These are phyloP conservation scores for Oasisia sp. DNA, from an alignment of 2,888 invertebrate species.

Conservation along the genomic window DNA sequence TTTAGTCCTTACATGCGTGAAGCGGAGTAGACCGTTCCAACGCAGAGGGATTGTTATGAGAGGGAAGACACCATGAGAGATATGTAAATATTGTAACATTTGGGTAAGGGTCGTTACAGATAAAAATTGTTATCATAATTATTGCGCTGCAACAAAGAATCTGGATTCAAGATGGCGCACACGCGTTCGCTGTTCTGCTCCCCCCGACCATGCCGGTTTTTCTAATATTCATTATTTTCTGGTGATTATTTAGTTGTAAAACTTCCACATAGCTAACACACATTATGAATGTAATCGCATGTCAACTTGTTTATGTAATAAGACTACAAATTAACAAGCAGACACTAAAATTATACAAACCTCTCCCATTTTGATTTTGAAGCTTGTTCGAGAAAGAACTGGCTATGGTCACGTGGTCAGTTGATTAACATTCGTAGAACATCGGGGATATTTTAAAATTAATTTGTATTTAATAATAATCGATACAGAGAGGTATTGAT, in stretches of 20 bases:
- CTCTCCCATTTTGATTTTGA: conserved; percentile 13
- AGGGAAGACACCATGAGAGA: background rate
- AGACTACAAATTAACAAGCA: background rate
- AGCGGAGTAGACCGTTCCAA: too few species aligned
- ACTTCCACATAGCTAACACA: background rate
- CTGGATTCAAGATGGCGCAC: background rate
- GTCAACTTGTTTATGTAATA: background rate
- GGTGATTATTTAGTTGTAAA: background rate
- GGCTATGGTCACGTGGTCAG: background rate
- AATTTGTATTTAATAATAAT: background rate
- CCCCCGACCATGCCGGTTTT: background rate
- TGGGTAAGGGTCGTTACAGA: background rate
- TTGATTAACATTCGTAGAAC: background rate
- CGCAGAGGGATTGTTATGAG: too few species aligned
- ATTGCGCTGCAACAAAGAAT: background rate
- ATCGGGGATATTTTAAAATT: background rate
- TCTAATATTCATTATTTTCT: background rate
- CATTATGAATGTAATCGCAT: background rate
- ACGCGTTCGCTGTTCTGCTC: background rate
- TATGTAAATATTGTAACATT: background rate
- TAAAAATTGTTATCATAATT: background rate
- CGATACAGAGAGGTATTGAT: background rate
- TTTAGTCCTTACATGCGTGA: too few species aligned
- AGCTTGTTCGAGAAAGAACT: conserved; percentile 1
- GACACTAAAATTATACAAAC: background rate